Percentiles rank a stretch among this genome's conserved stretches.
phyloP scores from a whole-genome alignment of 2,113 vertebrate genomes.

The Penelope pileata region DNA sequence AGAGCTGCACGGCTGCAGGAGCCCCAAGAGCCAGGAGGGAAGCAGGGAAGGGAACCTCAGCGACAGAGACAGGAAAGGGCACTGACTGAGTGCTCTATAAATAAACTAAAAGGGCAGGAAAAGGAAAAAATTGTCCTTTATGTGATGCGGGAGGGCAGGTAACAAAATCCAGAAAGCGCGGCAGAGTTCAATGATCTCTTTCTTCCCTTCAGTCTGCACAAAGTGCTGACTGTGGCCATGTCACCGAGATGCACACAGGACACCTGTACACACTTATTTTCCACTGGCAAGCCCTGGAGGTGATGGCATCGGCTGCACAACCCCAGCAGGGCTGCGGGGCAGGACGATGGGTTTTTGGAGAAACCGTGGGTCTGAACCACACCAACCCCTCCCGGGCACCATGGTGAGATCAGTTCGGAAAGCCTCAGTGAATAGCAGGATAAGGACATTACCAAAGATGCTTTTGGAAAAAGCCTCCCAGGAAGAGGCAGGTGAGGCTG shows the following conservation, averaged over 20 bases:
- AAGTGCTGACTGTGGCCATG: accelerated
- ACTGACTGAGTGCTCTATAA: background rate
- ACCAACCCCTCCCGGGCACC: background rate
- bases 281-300: background rate
- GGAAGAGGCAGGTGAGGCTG: background rate
- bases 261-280: background rate
- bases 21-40: background rate
- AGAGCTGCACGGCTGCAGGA: background rate
- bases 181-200: background rate
- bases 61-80: background rate
- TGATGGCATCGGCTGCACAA: background rate
- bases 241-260: background rate
- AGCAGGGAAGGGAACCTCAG: accelerated
- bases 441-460: background rate
- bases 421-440: background rate
- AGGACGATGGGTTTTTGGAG: background rate
- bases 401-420: background rate
- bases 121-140: background rate
- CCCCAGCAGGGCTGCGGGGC: background rate
- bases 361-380: background rate
- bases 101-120: background rate
- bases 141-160: background rate
- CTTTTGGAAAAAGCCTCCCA: background rate
- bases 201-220: background rate
- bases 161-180: background rate